Evolutionary conservation across 2,113 vertebrate species (phyloP), one percentile per base, ranked within the genome.

Genomic region (Thryonomys swinderianus): DNA sequence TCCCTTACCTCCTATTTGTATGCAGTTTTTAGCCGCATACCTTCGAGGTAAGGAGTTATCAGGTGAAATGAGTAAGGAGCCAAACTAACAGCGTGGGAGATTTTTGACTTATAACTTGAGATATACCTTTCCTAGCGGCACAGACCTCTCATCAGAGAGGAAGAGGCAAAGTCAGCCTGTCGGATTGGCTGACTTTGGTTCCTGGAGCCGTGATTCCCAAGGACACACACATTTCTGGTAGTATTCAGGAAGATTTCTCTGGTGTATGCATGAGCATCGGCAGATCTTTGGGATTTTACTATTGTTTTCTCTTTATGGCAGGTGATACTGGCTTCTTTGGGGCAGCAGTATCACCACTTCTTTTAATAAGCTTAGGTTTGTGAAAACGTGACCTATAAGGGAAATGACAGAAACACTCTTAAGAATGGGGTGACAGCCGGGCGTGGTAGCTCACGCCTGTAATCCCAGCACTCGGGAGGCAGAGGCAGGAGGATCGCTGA

Each of bases 381-480:
- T 67, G 78, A 76, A 71, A 90, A 57, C n/a, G 12, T 92, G 66
- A 69, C 71, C 67, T 90, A 37, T n/a, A 82, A 85, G 93, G 80
- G 53, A 90, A 95, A 64, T 40, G 25, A 32, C 14, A 5, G 78
- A 40, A 79, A 61, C 51, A 16, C 7, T n/a, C 4, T 23, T 7
- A 5, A 25, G 30, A 48, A 67, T 42, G 0, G 9, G n/a, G 4
- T 45, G 27, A 62, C 10, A 6, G 3, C 48, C 2, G 7, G 20
- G n/a, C 62, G n/a, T n/a, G n/a, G n/a, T n/a, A n/a, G n/a, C n/a
- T n/a, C n/a, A n/a, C n/a, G n/a, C n/a, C n/a, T n/a, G n/a, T n/a
- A n/a, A n/a, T n/a, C n/a, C n/a, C n/a, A n/a, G n/a, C n/a, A n/a
- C n/a, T n/a, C n/a, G n/a, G n/a, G n/a, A n/a, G n/a, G n/a, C n/a